These are phyloP conservation scores for Caenorhabditis sp. DNA, from an alignment of 2,888 invertebrate genomes.

Conservation along the genomic window DNA sequence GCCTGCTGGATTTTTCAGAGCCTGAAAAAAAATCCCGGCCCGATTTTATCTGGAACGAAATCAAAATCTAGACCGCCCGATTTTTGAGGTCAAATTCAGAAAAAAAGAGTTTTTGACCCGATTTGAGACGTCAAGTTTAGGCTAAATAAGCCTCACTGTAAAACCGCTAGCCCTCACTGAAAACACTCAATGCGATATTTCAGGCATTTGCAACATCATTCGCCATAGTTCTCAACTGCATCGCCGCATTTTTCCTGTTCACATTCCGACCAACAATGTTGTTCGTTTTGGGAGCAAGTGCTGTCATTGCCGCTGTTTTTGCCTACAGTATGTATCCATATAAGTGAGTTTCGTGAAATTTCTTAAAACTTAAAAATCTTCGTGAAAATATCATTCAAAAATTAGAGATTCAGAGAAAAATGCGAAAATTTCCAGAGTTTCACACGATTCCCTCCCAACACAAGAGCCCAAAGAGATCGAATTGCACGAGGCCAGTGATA, in stretches of 20 bases:
- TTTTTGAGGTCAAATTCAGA: too few species aligned
- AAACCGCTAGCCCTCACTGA: too few species aligned
- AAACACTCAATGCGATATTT: background rate
- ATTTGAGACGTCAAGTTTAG: too few species aligned
- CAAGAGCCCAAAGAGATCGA: slow-evolving; percentile 2
- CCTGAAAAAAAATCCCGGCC: too few species aligned
- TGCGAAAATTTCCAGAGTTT: slow-evolving; percentile 24
- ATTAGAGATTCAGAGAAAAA: background rate
- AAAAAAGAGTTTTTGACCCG: too few species aligned
- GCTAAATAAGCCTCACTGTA: too few species aligned
- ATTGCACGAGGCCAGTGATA: background rate
- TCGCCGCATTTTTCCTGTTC: slow-evolving; percentile 81
- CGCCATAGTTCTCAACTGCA: slow-evolving; percentile 86
- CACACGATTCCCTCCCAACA: slow-evolving; percentile 48
- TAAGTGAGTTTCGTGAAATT: slow-evolving; percentile 24
- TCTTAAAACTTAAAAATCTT: background rate
- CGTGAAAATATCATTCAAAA: background rate
- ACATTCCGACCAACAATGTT: slow-evolving; percentile 85
- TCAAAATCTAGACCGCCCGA: too few species aligned
- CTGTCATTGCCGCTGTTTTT: slow-evolving; percentile 75
- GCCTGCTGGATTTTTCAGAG: too few species aligned
- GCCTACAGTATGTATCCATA: slow-evolving; percentile 65
- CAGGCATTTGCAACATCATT: slow-evolving; percentile 87
- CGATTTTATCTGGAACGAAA: too few species aligned
- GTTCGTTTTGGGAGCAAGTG: slow-evolving; percentile 83